These are phyloP conservation scores for Onychostoma macrolepis DNA, from an alignment of 2,113 vertebrate genomes.

Conservation along the genomic window DNA sequence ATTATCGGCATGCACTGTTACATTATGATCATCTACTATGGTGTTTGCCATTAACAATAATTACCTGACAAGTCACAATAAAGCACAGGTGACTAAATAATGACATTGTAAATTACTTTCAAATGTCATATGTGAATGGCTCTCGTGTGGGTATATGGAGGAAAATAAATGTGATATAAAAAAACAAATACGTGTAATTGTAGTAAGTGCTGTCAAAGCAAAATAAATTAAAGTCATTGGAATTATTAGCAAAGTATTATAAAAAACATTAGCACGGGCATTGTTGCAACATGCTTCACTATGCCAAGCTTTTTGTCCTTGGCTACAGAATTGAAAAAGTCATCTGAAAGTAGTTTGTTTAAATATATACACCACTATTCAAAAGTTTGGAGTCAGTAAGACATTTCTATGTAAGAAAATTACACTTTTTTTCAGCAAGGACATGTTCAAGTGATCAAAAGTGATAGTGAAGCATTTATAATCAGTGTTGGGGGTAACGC, in stretches of 20 bases:
- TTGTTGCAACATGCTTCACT: neutral
- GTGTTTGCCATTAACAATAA: slow-evolving; percentile 60
- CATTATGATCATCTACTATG: slow-evolving; percentile 50
- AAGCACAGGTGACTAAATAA: slow-evolving; percentile 54
- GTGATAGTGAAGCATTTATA: neutral
- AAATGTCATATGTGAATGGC: slow-evolving; percentile 39
- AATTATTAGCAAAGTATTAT: neutral
- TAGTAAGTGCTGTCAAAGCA: neutral
- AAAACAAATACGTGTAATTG: neutral
- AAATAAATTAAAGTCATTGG: neutral
- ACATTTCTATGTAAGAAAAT: neutral
- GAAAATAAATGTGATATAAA: slow-evolving; percentile 45
- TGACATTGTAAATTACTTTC: slow-evolving; percentile 56
- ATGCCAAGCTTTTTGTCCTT: neutral
- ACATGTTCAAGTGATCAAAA: neutral
- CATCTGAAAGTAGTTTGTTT: neutral
- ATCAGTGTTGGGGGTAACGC: too few relatives aligned
- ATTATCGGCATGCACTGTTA: slow-evolving; percentile 55
- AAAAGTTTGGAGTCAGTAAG: neutral
- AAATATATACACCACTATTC: neutral
- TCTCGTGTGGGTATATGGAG: neutral
- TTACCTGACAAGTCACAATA: slow-evolving; percentile 55
- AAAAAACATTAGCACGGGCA: neutral
- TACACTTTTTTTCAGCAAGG: neutral
- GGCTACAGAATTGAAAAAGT: neutral